Percentiles rank a stretch among this genome's conserved stretches.
These are phyloP conservation scores for Lucilia sericata DNA, from an alignment of 1,140 invertebrate genomes.

Conservation along the genomic window DNA sequence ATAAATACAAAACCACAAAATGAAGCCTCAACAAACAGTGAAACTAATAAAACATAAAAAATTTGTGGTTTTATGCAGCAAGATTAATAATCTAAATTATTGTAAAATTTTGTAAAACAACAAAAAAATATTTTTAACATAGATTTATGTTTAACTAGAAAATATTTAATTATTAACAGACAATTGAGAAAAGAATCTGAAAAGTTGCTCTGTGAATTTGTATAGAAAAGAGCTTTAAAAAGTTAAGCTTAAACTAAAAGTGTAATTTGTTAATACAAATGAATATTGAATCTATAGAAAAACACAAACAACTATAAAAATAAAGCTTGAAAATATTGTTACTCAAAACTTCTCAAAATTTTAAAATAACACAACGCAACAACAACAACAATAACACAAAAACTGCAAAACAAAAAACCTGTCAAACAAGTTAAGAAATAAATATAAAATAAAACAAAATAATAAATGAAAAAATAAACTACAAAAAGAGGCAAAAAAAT, in stretches of 20 bases:
- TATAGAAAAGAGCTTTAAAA: constrained; percentile 14
- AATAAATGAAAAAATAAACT: constrained; percentile 14
- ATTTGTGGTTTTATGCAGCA: constrained; percentile 8
- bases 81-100: neutral
- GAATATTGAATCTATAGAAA: neutral
- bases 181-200: neutral
- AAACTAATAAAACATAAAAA: neutral
- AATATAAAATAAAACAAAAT: constrained; percentile 10
- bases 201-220: neutral
- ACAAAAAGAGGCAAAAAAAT: constrained; percentile 18
- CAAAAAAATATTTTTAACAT: neutral
- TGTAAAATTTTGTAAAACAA: neutral
- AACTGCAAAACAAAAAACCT: constrained; percentile 10
- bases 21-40: neutral
- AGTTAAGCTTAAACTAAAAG: neutral
- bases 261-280: neutral
- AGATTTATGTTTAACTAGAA: neutral
- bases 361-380: constrained; percentile 33
- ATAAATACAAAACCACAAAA: neutral
- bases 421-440: constrained; percentile 40
- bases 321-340: neutral
- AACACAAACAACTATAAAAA: constrained; percentile 3
- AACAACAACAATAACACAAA: neutral
- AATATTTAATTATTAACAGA: neutral
- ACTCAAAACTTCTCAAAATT: neutral